Evolutionary conservation across 2,113 vertebrate genomes (phyloP).

Genomic region (Daubentonia madagascariensis): DNA sequence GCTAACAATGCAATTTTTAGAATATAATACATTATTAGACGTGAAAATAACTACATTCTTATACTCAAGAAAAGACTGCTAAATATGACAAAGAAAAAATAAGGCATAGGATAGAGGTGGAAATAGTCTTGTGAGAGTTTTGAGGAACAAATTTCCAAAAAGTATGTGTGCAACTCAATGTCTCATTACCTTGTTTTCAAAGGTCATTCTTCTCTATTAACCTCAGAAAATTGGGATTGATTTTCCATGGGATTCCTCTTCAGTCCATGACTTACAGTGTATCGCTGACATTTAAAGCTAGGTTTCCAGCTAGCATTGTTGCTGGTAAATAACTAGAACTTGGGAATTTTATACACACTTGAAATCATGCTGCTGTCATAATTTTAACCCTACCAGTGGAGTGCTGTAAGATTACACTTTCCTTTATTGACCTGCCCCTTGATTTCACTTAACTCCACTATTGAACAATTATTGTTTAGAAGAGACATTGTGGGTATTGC

Average conservation of each 20-base stretch:
- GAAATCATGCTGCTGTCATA: neutral
- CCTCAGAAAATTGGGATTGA: neutral
- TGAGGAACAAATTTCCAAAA: neutral
- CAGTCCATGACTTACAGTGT: neutral
- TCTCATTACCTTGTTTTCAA: neutral
- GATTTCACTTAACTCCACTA: neutral
- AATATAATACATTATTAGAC: slow-evolving; percentile 10
- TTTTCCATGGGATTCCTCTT: neutral
- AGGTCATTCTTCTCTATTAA: neutral
- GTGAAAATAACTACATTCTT: neutral
- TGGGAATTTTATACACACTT: neutral
- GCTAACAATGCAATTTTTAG: slow-evolving; percentile 45
- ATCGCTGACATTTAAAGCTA: neutral
- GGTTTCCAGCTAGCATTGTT: neutral
- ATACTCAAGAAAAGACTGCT: neutral
- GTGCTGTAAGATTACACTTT: neutral
- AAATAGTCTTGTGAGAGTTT: neutral
- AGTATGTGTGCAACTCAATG: neutral
- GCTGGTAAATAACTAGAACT: neutral
- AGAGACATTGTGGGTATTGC: neutral
- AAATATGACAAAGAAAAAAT: neutral
- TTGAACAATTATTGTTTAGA: neutral
- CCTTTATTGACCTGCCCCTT: neutral
- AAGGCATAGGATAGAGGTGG: accelerated
- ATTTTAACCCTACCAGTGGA: neutral